A percentile compares a stretch with the other conserved stretches of the same genome.
phyloP scores from a whole-genome alignment of 2,888 invertebrate species.

The Apodemia mormo region DNA sequence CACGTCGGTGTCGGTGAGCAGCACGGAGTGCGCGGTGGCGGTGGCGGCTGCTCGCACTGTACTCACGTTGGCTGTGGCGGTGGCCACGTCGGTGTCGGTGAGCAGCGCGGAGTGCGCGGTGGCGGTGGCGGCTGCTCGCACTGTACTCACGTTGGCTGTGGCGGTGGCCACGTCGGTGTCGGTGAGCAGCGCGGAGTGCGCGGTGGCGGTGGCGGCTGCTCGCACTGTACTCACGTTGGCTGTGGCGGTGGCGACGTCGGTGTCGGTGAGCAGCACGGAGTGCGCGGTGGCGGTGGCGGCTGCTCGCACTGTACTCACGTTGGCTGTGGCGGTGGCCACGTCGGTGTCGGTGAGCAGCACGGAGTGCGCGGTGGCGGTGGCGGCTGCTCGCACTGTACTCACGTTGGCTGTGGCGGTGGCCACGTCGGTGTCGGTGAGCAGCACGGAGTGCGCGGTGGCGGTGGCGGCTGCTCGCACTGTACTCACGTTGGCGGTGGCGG shows the following conservation, averaged over 20 bases:
- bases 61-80: constrained; percentile 76
- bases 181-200: constrained; percentile 92
- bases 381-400: constrained; percentile 60
- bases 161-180: constrained; percentile 92
- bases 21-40: constrained; percentile 92
- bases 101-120: constrained; percentile 93
- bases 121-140: constrained; percentile 83
- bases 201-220: constrained; percentile 87
- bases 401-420: constrained; percentile 84
- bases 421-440: constrained; percentile 93
- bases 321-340: constrained; percentile 85
- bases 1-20: constrained; percentile 93
- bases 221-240: constrained; percentile 61
- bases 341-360: constrained; percentile 94
- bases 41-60: constrained; percentile 76
- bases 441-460: constrained; percentile 92
- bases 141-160: constrained; percentile 66
- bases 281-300: constrained; percentile 90
- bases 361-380: constrained; percentile 91
- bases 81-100: constrained; percentile 94
- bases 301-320: constrained; percentile 59
- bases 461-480: constrained; percentile 76
- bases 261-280: constrained; percentile 93
- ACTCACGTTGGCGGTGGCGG: constrained; percentile 76
- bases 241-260: constrained; percentile 89